Base-by-base conservation (phyloP, 2,113 vertebrate species). In the Oncorhynchus masou region DNA sequence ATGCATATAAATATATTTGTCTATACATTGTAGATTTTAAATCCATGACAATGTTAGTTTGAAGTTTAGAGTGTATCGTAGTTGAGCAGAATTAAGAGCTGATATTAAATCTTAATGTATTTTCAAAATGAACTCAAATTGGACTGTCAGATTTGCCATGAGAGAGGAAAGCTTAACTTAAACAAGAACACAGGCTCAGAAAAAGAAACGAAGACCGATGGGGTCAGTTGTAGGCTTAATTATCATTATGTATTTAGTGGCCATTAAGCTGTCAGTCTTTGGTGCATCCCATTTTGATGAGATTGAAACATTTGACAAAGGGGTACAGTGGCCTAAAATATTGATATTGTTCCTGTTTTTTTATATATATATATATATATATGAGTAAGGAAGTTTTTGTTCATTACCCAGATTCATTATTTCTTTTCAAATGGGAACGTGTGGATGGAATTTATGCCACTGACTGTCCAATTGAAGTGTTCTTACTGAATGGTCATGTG, bases 1-100 rank as follows among this genome's bases (percentile, higher is more conserved):
- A 94, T 92, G 39, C 39, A 45, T 45, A 45, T 45, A 45, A 45
- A 92, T 84, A 79, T 94, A 94, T 90, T 94, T 94, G 93, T 91
- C 91, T 94, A 94, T 95, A 94, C 93, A 94, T 92, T 95, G 93
- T 94, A 95, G 94, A 94, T 45, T 45, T 45, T 94, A 93, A 92
- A 92, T 91, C 91, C 90, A 91, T 90, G 90, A 91, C 85, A 45
- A 45, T 91, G 93, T 92, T 93, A 92, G 92, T 91, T 92, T 90
- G 90, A 92, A 91, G 89, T 92, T 91, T 91, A 93, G 8, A 45
- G 88, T 92, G 92, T 93, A 93, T 93, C 90, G 91, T 92, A 91
- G 91, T 90, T 90, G 88, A 91, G 84, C 89, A 86, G 82, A 88
- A 89, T 79, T 83, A 80, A 86, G 89, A 87, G 88, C 86, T 88